Conservation (phyloP, 2,113 vertebrate genomes). For the Bubo scandiacus region DNA sequence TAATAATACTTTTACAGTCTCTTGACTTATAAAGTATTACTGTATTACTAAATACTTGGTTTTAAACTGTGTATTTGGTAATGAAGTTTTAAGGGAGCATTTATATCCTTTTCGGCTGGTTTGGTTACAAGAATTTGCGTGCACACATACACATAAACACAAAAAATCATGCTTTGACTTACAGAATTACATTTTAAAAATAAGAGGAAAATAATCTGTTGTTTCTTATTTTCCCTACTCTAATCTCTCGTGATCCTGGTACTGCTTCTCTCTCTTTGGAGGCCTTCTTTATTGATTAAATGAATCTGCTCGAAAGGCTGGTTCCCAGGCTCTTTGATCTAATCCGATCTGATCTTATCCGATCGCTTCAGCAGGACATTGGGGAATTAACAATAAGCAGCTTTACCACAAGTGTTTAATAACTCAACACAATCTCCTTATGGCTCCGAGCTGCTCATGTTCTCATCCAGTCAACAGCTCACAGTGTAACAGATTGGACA, state of each 20-base stretch:
- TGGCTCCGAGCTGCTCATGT: constrained; percentile 82
- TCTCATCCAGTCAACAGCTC: constrained; percentile 80
- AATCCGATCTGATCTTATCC: constrained; percentile 88
- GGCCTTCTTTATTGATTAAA: constrained; percentile 88
- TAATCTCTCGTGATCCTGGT: constrained; percentile 71
- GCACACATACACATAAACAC: neutral
- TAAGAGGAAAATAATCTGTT: constrained; percentile 59
- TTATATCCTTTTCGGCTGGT: neutral
- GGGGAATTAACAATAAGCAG: constrained; percentile 89
- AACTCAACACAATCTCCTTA: constrained; percentile 93
- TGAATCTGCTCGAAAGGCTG: constrained; percentile 83
- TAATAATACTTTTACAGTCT: constrained; percentile 52
- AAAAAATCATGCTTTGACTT: neutral
- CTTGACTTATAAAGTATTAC: constrained; percentile 54
- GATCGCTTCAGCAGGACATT: constrained; percentile 86
- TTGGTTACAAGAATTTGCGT: constrained; percentile 13
- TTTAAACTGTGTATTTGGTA: constrained; percentile 37
- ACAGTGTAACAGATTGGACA: constrained; percentile 81
- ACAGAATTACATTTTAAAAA: constrained; percentile 45
- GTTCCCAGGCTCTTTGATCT: constrained; percentile 88
- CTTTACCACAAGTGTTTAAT: constrained; percentile 94
- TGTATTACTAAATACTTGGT: constrained; percentile 44
- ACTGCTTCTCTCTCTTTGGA: constrained; percentile 63
- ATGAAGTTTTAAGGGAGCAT: constrained; percentile 58
- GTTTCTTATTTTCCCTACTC: constrained; percentile 62